Conservation (phyloP, 2,113 vertebrate genomes). For the Pelecanoides urinatrix region DNA sequence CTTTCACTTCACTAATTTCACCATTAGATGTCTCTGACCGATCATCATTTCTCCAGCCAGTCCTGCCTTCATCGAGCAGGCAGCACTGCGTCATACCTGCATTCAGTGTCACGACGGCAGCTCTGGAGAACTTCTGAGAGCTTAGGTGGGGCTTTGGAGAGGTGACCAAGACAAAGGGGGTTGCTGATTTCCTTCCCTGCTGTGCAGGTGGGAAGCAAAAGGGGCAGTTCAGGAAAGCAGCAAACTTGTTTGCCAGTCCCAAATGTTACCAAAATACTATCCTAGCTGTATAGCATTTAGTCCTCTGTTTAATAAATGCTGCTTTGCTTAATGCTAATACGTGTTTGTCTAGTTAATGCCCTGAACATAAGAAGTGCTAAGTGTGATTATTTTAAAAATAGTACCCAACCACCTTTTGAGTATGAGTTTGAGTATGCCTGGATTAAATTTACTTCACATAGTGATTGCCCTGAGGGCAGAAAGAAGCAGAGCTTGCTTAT, state of each 20-base stretch:
- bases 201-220: neutral
- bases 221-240: neutral
- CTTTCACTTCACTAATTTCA: neutral
- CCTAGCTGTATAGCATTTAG: neutral
- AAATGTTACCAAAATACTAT: neutral
- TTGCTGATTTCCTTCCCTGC: neutral
- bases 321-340: neutral
- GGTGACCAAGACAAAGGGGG: rapidly evolving
- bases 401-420: neutral
- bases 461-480: neutral
- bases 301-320: neutral
- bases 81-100: neutral
- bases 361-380: neutral
- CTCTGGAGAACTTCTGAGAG: neutral
- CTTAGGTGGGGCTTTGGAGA: neutral
- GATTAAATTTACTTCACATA: neutral
- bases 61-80: rapidly evolving
- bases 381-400: neutral
- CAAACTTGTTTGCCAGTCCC: neutral
- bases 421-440: neutral
- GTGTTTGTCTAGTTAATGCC: neutral
- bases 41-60: neutral
- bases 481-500: neutral
- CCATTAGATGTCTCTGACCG: slow-evolving; percentile 41
- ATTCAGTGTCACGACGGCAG: rapidly evolving